phyloP scores from a whole-genome alignment of 2,888 invertebrate species.

The Callimorpha dominula region DNA sequence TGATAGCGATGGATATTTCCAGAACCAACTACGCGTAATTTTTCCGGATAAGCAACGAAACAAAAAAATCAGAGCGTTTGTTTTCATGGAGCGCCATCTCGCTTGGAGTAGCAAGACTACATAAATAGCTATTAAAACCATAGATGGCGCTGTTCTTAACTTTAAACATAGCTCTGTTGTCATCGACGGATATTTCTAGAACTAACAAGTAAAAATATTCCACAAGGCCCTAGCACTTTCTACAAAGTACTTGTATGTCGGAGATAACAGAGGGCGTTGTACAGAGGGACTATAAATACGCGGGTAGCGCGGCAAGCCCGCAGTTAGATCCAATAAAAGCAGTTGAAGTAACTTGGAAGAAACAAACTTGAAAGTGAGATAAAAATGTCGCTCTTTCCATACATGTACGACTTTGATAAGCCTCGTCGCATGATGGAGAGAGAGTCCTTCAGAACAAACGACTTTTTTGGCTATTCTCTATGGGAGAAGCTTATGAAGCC shows the following conservation, averaged over 20 bases:
- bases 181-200: constrained; percentile 30
- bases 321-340: constrained; percentile 44
- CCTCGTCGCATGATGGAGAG: constrained; percentile 75
- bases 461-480: constrained; percentile 55
- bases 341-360: constrained; percentile 24
- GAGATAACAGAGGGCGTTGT: constrained; percentile 56
- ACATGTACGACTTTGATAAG: constrained; percentile 66
- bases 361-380: constrained; percentile 20
- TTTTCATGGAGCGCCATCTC: constrained; percentile 1
- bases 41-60: too few relatives aligned
- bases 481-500: constrained; percentile 63
- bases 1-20: too few relatives aligned
- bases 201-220: constrained; percentile 27
- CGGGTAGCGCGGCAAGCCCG: constrained; percentile 12
- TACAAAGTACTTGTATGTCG: constrained; percentile 31
- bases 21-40: too few relatives aligned
- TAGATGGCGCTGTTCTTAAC: constrained; percentile 52
- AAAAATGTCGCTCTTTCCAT: constrained; percentile 73
- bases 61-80: not conserved
- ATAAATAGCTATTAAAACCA: not conserved
- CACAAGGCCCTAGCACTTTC: constrained; percentile 35
- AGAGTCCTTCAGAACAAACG: constrained; percentile 61
- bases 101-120: constrained; percentile 2
- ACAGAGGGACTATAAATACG: constrained; percentile 55
- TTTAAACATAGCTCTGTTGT: too few relatives aligned